Evolutionary conservation across 2,797 vertebrate species (phyloP).

Genomic region (Meda fulgida): DNA sequence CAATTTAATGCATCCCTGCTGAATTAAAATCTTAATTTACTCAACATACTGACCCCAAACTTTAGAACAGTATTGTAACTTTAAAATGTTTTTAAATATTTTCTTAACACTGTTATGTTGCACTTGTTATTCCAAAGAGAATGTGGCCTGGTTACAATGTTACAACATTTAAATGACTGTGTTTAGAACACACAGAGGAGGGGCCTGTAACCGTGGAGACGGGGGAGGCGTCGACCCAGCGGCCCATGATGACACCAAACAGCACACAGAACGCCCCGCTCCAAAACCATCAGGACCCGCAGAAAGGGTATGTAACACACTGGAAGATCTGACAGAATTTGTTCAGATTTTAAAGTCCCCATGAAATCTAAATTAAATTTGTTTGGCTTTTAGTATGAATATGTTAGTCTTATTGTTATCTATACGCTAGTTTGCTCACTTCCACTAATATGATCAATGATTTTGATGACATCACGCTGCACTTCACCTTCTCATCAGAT

Average conservation of each 20-base stretch:
- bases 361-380: no score
- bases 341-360: no score
- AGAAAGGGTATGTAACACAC: constrained; percentile 79
- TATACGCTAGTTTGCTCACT: no score
- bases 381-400: no score
- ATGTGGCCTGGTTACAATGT: background rate
- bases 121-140: background rate
- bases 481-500: no score
- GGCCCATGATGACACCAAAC: constrained; percentile 76
- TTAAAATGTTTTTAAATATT: background rate
- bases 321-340: background rate
- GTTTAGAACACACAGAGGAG: constrained; percentile 79
- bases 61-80: background rate
- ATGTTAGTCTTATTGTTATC: no score
- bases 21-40: background rate
- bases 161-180: background rate
- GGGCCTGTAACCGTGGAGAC: constrained; percentile 60
- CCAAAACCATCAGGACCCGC: constrained; percentile 83
- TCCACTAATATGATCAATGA: no score
- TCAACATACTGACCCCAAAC: background rate
- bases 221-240: constrained; percentile 65
- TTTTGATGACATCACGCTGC: no score
- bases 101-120: background rate
- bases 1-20: background rate
- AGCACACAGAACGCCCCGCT: constrained; percentile 79